phyloP scores from a whole-genome alignment of 2,888 invertebrate genomes.

The Phaonia tiefii region DNA sequence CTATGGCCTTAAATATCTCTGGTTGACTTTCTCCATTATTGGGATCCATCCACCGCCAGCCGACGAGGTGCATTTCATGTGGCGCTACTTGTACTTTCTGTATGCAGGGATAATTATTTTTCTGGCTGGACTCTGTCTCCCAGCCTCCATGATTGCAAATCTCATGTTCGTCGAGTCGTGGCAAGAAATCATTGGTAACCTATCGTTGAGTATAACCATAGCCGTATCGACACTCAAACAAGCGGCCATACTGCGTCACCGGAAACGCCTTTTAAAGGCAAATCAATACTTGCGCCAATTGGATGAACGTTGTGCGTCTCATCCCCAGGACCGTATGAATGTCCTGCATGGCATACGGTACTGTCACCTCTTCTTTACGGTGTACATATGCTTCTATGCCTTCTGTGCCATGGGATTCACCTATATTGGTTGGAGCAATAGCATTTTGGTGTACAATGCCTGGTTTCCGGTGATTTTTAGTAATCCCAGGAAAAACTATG shows the following conservation, averaged over 20 bases:
- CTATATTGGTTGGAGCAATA: conserved; percentile 59
- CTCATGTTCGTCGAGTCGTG: conserved; percentile 49
- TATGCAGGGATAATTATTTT: conserved; percentile 62
- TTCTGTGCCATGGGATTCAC: conserved; percentile 56
- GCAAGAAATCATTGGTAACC: conserved; percentile 61
- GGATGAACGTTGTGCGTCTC: conserved; percentile 63
- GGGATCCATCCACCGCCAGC: conserved; percentile 65
- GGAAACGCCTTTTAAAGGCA: conserved; percentile 33
- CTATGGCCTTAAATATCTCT: conserved; percentile 66
- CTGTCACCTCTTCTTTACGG: conserved; percentile 51
- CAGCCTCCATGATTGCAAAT: conserved; percentile 54
- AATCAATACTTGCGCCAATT: conserved; percentile 52
- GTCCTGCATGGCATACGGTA: conserved; percentile 59
- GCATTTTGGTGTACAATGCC: conserved; percentile 62
- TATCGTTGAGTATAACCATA: conserved; percentile 66
- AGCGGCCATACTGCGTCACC: conserved; percentile 46
- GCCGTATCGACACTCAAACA: conserved; percentile 60
- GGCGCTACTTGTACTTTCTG: conserved; percentile 58
- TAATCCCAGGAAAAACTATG: conserved; percentile 53
- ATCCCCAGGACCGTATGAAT: conserved; percentile 54
- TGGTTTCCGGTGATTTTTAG: conserved; percentile 68
- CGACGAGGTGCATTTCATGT: not conserved
- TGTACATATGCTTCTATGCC: conserved; percentile 59
- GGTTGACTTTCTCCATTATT: conserved; percentile 64
- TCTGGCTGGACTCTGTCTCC: conserved; percentile 49